Base-by-base conservation (phyloP, 2,113 vertebrate species). In the Leptocoma aspasia region DNA sequence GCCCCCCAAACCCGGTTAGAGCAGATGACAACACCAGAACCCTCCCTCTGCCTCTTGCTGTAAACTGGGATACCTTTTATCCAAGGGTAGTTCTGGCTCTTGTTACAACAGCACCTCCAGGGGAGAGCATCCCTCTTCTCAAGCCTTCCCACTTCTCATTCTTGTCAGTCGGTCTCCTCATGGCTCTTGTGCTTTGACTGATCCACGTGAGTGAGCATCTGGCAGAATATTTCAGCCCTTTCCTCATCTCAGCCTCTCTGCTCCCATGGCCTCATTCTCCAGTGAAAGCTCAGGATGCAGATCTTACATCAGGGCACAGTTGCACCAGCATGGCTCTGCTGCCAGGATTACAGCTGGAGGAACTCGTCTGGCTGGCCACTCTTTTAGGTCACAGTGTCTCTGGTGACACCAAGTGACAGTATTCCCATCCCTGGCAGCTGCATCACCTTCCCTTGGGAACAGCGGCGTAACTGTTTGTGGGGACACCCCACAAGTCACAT, bases 371-470 rank as follows among this genome's bases (percentile, higher is more conserved):
- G 27, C 87, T 39, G 53, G 82, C 53, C 0, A 0, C 71, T 33
- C 10, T 64, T 53, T 17, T 21, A 39, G 70, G 44, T 23, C 75
- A 60, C 66, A 23, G 3, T 12, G 4, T 8, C 66, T 45, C 31
- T 11, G 59, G 90, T 86, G 92, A 27, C 18, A 11, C 31, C 0
- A 2, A 16, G 30, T 12, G 76, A 45, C 3, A 22, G 23, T 17
- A 44, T 30, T 22, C 73, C 84, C 18, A 6, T n/a, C 44, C 49
- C 30, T 27, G 56, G 53, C 80, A 83, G 69, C 60, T 21, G 63
- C 0, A 0, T 64, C 52, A 21, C 71, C 5, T 41, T 65, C 79
- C 82, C 37, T 28, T 0, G 0, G 94, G 41, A 73, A 9, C 1
- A 20, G 49, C 4, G 0, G 47, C 0, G 0, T 24, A 31, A 24